Evolutionary conservation across 2,797 vertebrate species (phyloP), one percentile per base, ranked within the genome.

Genomic region (Apogon talboti): DNA sequence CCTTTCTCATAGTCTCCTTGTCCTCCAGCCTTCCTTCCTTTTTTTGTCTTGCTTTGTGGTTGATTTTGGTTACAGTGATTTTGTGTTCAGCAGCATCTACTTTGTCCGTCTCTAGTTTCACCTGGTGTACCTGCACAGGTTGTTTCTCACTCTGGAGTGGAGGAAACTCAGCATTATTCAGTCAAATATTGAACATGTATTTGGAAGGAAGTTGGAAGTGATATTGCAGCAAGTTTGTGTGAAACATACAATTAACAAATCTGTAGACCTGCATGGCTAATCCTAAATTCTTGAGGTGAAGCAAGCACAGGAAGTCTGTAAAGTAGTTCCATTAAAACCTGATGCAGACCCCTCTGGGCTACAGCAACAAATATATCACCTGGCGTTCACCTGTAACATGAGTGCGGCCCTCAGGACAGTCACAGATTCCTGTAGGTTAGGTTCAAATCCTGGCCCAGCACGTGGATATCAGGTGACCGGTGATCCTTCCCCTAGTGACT

Each of bases 311-410:
- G 37, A 52, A 51, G 58, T 28, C 49, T 53, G 30, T 5, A n/a
- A 7, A 28, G 24, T 5, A 28, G 24, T 28, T 28, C 4, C 24
- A 28, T 28, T 9, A 35, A 63, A 48, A 60, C 35, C 6, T 4
- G 21, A 59, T n/a, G 8, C 21, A 11, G 51, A 13, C 51, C n/a
- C 37, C 58, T 58, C 8, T 11, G 35, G 28, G 19, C 24, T 19
- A 11, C 37, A 1, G 11, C 37, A 35, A 56, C 42, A n/a, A 53
- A 47, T 47, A 56, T 28, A 48, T 64, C 53, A 45, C 67, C 75
- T 66, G 55, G 33, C 33, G 30, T 28, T 68, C 45, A 85, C 74
- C 80, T 71, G 71, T 74, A 66, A 68, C 15, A 1, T 11, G 53
- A 81, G 58, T 7, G 11, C 30, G 1, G 1, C 45, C 81, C 64